Evolutionary conservation across 2,797 vertebrate genomes (phyloP).

Genomic region (Myotis findleyi): DNA sequence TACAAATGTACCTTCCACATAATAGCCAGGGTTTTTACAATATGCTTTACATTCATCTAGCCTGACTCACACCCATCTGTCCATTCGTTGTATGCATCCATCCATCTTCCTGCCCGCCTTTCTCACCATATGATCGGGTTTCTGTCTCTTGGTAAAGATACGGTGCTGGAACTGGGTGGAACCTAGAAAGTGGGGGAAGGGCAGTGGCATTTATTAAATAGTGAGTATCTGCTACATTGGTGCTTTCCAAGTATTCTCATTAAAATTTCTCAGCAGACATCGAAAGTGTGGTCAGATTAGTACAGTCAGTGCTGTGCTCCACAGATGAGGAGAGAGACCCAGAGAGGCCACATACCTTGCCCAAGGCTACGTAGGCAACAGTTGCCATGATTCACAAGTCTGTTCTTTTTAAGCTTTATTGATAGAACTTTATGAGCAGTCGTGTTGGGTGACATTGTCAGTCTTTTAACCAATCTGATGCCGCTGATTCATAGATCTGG

Average conservation of each 20-base stretch:
- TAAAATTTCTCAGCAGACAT: background rate
- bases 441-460: background rate
- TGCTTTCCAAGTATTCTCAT: background rate
- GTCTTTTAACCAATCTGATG: background rate
- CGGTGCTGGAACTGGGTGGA: background rate
- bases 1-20: background rate
- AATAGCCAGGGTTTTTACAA: background rate
- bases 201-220: background rate
- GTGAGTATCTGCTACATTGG: background rate
- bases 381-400: background rate
- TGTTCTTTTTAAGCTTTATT: background rate
- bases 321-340: background rate
- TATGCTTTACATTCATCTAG: background rate
- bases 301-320: background rate
- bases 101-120: no score
- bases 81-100: background rate
- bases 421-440: background rate
- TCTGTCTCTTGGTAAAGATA: background rate
- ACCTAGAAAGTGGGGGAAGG: background rate
- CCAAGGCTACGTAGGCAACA: background rate
- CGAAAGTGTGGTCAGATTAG: background rate
- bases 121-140: background rate
- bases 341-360: background rate
- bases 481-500: background rate
- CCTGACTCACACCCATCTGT: background rate